These are phyloP conservation scores for Trachemys scripta DNA, from an alignment of 2,113 vertebrate species.

Conservation along the genomic window DNA sequence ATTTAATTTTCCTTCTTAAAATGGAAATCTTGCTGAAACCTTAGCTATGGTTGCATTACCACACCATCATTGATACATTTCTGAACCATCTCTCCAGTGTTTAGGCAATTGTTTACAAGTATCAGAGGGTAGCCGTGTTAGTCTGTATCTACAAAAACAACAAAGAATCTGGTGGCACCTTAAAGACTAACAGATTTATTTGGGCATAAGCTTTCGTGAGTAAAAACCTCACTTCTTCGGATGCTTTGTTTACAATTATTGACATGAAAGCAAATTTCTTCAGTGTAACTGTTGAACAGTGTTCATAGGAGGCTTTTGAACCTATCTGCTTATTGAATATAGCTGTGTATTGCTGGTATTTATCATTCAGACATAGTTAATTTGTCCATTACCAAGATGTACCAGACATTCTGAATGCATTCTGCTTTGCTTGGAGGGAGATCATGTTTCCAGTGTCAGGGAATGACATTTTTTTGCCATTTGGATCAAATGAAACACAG, in stretches of 20 bases:
- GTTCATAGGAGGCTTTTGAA: conserved; percentile 3
- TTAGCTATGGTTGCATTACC: neutral
- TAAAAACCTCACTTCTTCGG: no score
- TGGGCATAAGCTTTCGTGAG: no score
- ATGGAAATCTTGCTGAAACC: neutral
- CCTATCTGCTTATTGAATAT: neutral
- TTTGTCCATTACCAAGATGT: conserved; percentile 11
- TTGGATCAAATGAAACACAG: neutral
- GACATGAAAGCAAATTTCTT: neutral
- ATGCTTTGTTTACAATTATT: neutral
- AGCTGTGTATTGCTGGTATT: neutral
- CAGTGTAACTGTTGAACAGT: neutral
- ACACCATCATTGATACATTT: neutral
- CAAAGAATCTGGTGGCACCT: no score
- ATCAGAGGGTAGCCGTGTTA: no score
- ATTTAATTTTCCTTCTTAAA: neutral
- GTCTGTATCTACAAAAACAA: no score
- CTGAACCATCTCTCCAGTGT: neutral
- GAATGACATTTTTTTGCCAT: neutral
- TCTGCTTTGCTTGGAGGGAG: neutral
- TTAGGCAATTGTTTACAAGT: neutral
- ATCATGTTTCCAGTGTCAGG: conserved; percentile 5
- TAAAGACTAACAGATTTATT: no score
- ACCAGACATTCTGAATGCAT: neutral
- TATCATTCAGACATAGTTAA: conserved; percentile 26